These are phyloP conservation scores for Entomobrya multifasciata DNA, from an alignment of 2,888 invertebrate species.

Conservation along the genomic window DNA sequence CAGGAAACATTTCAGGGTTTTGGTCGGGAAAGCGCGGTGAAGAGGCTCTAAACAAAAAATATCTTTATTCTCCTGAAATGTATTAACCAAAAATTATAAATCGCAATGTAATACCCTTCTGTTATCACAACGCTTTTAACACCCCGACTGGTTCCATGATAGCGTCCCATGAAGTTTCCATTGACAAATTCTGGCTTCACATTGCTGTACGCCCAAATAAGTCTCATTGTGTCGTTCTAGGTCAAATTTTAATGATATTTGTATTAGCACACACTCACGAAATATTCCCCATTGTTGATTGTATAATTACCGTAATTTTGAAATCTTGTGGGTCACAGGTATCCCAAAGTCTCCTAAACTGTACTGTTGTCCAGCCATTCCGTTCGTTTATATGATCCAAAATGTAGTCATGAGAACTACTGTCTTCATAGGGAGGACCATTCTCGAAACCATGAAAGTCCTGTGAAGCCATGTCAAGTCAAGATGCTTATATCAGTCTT, in stretches of 20 bases:
- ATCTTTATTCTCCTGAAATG: no score
- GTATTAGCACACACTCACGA: no score
- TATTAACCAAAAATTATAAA: no score
- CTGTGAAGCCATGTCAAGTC: constrained; percentile 70
- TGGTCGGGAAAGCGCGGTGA: constrained; percentile 74
- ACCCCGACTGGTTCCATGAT: constrained; percentile 85
- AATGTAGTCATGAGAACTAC: constrained; percentile 80
- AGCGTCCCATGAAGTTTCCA: constrained; percentile 82
- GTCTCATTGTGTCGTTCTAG: constrained; percentile 86
- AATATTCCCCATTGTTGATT: no score
- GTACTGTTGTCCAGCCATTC: constrained; percentile 80
- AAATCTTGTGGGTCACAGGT: constrained; percentile 80
- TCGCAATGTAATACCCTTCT: no score
- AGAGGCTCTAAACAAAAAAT: no score
- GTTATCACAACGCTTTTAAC: constrained; percentile 86
- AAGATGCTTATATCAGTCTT: not conserved
- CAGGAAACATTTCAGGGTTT: constrained; percentile 30
- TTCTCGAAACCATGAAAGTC: constrained; percentile 80
- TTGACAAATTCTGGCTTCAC: constrained; percentile 50
- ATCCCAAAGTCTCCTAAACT: constrained; percentile 80
- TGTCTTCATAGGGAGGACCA: constrained; percentile 80
- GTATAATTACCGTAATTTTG: constrained; percentile 65
- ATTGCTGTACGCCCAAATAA: constrained; percentile 87
- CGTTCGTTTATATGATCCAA: constrained; percentile 80
- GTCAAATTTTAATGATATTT: no score